A percentile compares a stretch with the other conserved stretches of the same genome.
These are phyloP conservation scores for Drosophila colorata DNA, from an alignment of 2,888 invertebrate species.

Conservation along the genomic window DNA sequence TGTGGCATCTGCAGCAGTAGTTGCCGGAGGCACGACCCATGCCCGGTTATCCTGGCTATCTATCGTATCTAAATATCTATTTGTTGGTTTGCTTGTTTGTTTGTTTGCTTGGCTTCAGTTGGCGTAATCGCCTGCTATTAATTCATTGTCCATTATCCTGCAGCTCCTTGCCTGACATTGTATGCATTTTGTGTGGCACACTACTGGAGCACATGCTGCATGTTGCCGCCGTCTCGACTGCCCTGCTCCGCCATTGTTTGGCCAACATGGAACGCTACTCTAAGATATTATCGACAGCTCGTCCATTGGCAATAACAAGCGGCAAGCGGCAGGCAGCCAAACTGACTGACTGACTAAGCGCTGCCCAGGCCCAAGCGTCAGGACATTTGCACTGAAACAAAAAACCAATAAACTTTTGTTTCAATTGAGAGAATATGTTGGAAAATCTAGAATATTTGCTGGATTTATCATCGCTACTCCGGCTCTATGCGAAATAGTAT, in stretches of 20 bases:
- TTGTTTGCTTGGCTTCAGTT: conserved; percentile 52
- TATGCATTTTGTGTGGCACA: conserved; percentile 74
- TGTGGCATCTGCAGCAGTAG: conserved; percentile 63
- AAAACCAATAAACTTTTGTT: too few species aligned
- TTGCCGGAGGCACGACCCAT: conserved; percentile 26
- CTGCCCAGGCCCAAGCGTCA: conserved; percentile 8
- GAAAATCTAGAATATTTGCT: too few species aligned
- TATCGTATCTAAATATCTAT: conserved; percentile 62
- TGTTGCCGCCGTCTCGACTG: conserved; percentile 45
- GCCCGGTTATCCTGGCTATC: conserved; percentile 22
- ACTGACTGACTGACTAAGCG: conserved; percentile 28
- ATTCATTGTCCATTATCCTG: conserved; percentile 77
- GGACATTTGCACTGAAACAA: not conserved
- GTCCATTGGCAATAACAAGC: conserved; percentile 67
- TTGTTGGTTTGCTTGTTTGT: conserved; percentile 42
- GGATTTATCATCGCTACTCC: too few species aligned
- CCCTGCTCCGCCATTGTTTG: conserved; percentile 57
- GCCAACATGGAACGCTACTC: conserved; percentile 72
- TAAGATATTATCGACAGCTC: conserved; percentile 78
- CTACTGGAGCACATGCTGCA: conserved; percentile 44
- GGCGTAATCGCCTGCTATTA: conserved; percentile 76
- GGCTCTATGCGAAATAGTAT: too few species aligned
- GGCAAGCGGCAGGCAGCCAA: conserved; percentile 17
- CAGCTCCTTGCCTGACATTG: conserved; percentile 73
- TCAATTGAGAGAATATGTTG: too few species aligned